Evolutionary conservation across 2,888 invertebrate genomes (phyloP).

Genomic region (Drosophila leonis): DNA sequence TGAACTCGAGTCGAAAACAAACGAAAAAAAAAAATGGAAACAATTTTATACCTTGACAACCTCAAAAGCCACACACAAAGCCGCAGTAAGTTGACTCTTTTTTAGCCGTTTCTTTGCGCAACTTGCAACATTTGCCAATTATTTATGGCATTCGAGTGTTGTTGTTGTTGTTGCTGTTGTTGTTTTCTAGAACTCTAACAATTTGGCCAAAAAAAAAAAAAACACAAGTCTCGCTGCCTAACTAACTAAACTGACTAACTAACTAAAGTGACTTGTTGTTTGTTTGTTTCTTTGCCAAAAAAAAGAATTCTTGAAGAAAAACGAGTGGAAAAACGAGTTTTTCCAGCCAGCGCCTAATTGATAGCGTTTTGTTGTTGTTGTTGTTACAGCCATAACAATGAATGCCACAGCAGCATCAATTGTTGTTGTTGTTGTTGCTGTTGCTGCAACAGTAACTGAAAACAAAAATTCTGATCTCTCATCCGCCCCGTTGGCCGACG

Average conservation of each 20-base stretch:
- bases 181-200: constrained; percentile 33
- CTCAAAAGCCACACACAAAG: constrained; percentile 77
- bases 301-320: constrained; percentile 72
- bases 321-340: constrained; percentile 72
- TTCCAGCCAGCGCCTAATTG: constrained; percentile 65
- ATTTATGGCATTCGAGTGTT: constrained; percentile 71
- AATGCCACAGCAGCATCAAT: constrained; percentile 42
- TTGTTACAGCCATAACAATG: constrained; percentile 41
- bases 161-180: constrained; percentile 35
- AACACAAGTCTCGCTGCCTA: constrained; percentile 32
- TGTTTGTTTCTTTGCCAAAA: constrained; percentile 29
- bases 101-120: constrained; percentile 66
- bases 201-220: constrained; percentile 32
- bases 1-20: constrained; percentile 47
- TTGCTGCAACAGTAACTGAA: constrained; percentile 29
- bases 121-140: constrained; percentile 63
- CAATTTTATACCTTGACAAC: constrained; percentile 67
- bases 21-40: constrained; percentile 11
- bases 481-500: constrained; percentile 68
- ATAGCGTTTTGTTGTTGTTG: constrained; percentile 33
- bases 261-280: constrained; percentile 30
- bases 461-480: constrained; percentile 50
- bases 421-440: constrained; percentile 5
- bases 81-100: constrained; percentile 70
- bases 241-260: constrained; percentile 19